These are phyloP conservation scores for Temnothorax unifasciatus DNA, from an alignment of 2,888 invertebrate genomes.

Conservation along the genomic window DNA sequence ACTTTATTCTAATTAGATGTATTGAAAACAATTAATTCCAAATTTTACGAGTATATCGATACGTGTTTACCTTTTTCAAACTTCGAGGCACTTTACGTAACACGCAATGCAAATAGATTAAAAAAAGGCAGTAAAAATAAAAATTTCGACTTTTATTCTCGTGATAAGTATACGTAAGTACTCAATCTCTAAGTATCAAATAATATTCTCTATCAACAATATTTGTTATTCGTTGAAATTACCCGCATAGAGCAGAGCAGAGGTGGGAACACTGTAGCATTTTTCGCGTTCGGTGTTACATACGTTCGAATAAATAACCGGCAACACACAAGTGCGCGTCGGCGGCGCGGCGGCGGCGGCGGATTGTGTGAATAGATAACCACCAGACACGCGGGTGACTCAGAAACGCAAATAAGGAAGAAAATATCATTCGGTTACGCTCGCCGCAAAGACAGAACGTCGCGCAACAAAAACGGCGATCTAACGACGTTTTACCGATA, in stretches of 20 bases:
- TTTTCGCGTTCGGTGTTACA: neutral
- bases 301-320: slow-evolving; percentile 19
- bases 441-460: neutral
- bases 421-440: slow-evolving; percentile 22
- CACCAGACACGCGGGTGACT: slow-evolving; percentile 49
- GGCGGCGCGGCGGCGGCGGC: slow-evolving; percentile 22
- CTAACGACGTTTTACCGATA: neutral
- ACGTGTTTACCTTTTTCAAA: neutral
- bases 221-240: neutral
- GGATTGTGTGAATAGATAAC: slow-evolving; percentile 47
- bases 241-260: neutral
- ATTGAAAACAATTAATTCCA: neutral
- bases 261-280: too few species aligned
- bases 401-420: slow-evolving; percentile 56
- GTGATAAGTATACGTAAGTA: neutral
- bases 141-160: neutral
- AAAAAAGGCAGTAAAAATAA: neutral
- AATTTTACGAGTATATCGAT: neutral
- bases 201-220: neutral
- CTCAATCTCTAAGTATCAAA: neutral
- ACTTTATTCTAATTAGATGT: neutral
- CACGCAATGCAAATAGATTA: neutral
- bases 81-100: neutral
- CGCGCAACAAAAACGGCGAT: slow-evolving; percentile 5
- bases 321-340: slow-evolving; percentile 21